Conservation (phyloP, 1,140 invertebrate genomes). For the Vanessa atalanta region DNA sequence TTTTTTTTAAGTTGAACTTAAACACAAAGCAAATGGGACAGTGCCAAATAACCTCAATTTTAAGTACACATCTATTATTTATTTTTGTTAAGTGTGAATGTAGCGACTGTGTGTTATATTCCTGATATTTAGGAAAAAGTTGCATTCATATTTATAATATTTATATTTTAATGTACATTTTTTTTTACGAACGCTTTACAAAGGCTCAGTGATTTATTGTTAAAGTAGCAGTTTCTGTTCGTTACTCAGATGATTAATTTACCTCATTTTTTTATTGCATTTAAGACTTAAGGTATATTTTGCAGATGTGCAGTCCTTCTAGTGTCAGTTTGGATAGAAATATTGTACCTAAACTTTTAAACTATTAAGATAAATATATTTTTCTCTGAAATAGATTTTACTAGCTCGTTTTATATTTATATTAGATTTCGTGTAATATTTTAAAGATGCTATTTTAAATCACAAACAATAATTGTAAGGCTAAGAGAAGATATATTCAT, state of each 20-base stretch:
- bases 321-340: constrained; percentile 48
- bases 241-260: constrained; percentile 29
- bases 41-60: constrained; percentile 79
- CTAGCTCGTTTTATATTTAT: constrained; percentile 31
- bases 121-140: constrained; percentile 82
- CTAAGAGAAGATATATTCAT: constrained; percentile 28
- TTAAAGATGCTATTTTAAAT: constrained; percentile 49
- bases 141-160: constrained; percentile 81
- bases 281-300: constrained; percentile 32
- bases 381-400: constrained; percentile 30
- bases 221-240: constrained; percentile 53
- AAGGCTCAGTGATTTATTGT: constrained; percentile 77
- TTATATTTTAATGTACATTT: constrained; percentile 78
- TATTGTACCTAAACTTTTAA: constrained; percentile 36
- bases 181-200: constrained; percentile 66
- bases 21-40: constrained; percentile 69
- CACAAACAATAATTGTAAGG: constrained; percentile 39
- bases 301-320: constrained; percentile 36
- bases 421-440: constrained; percentile 39
- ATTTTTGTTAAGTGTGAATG: constrained; percentile 77
- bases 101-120: constrained; percentile 78
- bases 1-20: constrained; percentile 54
- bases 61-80: constrained; percentile 72
- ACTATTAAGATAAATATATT: constrained; percentile 23
- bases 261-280: constrained; percentile 44